phyloP scores from a whole-genome alignment of 2,797 vertebrate species.

The Myoxocephalus aenaeus region DNA sequence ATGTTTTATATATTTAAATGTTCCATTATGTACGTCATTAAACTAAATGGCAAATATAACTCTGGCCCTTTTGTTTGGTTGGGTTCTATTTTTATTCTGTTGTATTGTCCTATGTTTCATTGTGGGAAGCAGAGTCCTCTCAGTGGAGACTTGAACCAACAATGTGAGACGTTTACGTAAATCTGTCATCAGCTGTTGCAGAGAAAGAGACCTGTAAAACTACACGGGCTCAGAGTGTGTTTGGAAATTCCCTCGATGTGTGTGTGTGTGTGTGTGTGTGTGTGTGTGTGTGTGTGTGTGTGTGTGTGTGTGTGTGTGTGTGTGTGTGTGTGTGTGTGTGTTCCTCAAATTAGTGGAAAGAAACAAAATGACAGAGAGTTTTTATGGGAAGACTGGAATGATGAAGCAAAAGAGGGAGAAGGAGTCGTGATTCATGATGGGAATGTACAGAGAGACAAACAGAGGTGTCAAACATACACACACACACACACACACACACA shows the following conservation, averaged over 20 bases:
- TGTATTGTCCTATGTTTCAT: neutral
- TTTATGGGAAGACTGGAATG: slow-evolving; percentile 41
- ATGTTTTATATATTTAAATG: neutral
- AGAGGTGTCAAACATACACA: slow-evolving; percentile 7
- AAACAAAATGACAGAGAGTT: slow-evolving; percentile 39
- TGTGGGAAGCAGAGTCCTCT: slow-evolving; percentile 21
- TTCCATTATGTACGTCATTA: neutral
- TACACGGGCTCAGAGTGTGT: neutral
- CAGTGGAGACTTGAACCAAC: slow-evolving; percentile 17
- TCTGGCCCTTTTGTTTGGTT: neutral
- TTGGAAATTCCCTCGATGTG: slow-evolving; percentile 32
- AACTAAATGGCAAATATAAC: neutral
- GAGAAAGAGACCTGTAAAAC: neutral
- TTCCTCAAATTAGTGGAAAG: slow-evolving; percentile 21
- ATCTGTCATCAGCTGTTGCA: slow-evolving; percentile 31
- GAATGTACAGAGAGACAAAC: slow-evolving; percentile 27
- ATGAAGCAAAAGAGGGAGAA: neutral
- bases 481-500: slow-evolving; percentile 14
- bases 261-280: no score
- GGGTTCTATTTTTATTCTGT: neutral
- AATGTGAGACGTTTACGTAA: slow-evolving; percentile 15
- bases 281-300: neutral
- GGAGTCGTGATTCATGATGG: slow-evolving; percentile 39
- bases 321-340: neutral
- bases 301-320: no score